Conservation (phyloP, 2,797 vertebrate species). For the Salmo trutta region DNA sequence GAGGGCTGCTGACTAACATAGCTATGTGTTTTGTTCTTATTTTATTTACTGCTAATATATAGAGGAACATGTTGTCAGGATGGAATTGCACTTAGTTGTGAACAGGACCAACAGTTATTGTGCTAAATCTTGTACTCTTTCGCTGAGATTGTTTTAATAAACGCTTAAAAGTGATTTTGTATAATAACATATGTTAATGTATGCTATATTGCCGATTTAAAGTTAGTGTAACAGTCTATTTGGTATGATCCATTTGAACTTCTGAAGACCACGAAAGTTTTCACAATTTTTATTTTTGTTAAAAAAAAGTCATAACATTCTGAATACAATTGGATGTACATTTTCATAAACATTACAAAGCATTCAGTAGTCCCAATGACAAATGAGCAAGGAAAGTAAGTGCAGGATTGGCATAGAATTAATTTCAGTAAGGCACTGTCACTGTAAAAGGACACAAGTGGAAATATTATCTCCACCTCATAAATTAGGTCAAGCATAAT, state of each 20-base stretch:
- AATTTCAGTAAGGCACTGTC: not conserved
- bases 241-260: not conserved
- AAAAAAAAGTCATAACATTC: not conserved
- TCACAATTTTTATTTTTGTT: not conserved
- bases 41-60: not conserved
- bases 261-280: not conserved
- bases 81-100: not conserved
- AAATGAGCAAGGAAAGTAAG: not conserved
- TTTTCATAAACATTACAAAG: not conserved
- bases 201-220: not conserved
- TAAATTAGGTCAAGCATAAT: conserved; percentile 17
- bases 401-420: not conserved
- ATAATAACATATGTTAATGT: not conserved
- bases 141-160: not conserved
- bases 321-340: not conserved
- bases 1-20: not conserved
- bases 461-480: conserved; percentile 28
- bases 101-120: not conserved
- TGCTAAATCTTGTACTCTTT: not conserved
- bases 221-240: not conserved
- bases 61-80: not conserved
- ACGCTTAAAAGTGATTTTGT: too few species aligned
- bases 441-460: conserved; percentile 1
- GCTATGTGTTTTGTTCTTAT: not conserved
- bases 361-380: not conserved